Evolutionary conservation across 2,797 vertebrate genomes (phyloP).

Genomic region (Falco concolor): DNA sequence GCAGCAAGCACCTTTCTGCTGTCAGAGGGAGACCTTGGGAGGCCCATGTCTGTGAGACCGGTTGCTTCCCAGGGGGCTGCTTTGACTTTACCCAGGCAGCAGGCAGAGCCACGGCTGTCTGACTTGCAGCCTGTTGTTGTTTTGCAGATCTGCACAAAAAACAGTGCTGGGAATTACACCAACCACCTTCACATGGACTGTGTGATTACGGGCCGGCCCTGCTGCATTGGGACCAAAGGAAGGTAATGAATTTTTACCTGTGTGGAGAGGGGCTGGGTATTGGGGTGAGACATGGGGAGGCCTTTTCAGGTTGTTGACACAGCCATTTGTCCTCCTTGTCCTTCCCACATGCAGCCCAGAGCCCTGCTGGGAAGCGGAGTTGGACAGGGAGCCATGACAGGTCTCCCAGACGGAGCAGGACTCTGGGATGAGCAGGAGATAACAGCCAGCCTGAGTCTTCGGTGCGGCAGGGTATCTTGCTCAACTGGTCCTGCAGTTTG

Average conservation of each 20-base stretch:
- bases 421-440: not conserved
- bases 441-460: not conserved
- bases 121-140: not conserved
- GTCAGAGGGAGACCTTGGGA: not conserved
- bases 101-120: not conserved
- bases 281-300: not conserved
- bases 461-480: not conserved
- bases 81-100: not conserved
- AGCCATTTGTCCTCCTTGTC: not conserved
- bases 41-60: not conserved
- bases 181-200: conserved; percentile 94
- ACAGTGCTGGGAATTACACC: conserved; percentile 91
- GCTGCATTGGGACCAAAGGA: conserved; percentile 95
- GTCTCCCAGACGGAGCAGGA: not conserved
- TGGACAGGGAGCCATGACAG: not conserved
- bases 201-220: conserved; percentile 89
- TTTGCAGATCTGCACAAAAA: conserved; percentile 87
- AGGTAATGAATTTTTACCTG: conserved; percentile 72
- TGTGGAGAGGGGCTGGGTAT: not conserved
- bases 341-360: not conserved
- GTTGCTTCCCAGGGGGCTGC: not conserved
- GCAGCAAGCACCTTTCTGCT: not conserved
- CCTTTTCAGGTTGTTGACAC: not conserved
- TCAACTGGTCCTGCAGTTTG: not conserved
- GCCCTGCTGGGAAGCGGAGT: not conserved